Base-by-base conservation (phyloP, 1,140 invertebrate species). In the Drosophila lacteicornis region DNA sequence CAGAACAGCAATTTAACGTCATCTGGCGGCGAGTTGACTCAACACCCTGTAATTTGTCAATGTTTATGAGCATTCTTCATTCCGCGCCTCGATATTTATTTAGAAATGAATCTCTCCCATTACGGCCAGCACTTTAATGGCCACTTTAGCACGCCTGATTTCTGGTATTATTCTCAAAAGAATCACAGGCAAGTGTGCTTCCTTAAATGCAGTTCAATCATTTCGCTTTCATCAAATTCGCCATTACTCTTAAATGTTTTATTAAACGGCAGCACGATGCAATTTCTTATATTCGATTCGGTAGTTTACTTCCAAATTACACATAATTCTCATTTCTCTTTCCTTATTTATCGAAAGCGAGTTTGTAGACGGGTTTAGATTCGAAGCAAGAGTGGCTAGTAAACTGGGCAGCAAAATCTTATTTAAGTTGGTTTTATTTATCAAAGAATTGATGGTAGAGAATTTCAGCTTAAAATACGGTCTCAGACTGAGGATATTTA, bases 1-100 rank as follows among this genome's bases (percentile, higher is more conserved):
- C 74, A 77, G 75, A 77, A 40, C 75, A 60, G 50, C 75, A 78
- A 77, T 77, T 77, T 76, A 68, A 76, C 47, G 55, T 65, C 73
- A 69, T 69, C 53, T 69, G 63, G 55, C 55, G 71, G 53, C 58
- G 27, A 74, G 42, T 47, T 56, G 40, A 63, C 67, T 70, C 58
- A 43, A 56, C 59, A 75, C 71, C 46, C 56, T 77, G 47, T 77
- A 77, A 77, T 77, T 77, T 77, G 63, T 77, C 55, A 77, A 69
- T 50, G 40, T 46, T 56, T 69, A 78, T 78, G 74, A 69, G 40
- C 56, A 57, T 13, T 77, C 49, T 25, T 19, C 74, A 77, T 75
- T 75, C 70, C 17, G 42, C 38, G 42, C 36, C 27, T 7, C n/a
- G 43, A 62, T 61, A 56, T 75, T 75, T 75, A 74, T 62, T 62